A percentile compares a stretch with the other conserved stretches of the same genome.
Conservation (phyloP, 2,113 vertebrate genomes). For the Protomyctophum bolini region DNA sequence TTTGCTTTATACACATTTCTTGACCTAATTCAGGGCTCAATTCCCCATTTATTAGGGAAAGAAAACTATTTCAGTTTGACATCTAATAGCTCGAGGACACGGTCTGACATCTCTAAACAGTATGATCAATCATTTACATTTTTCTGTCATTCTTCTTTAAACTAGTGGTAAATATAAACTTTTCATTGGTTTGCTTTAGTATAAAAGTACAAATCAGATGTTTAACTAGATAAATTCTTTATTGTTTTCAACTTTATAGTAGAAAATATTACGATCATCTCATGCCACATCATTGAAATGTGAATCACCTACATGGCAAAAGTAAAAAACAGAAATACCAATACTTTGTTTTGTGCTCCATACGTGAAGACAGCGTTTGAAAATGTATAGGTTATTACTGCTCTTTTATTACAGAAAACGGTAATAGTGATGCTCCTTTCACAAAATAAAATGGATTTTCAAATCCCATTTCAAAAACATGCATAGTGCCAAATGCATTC, state of each 20-base stretch:
- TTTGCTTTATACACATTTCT: no score
- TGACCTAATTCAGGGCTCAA: no score
- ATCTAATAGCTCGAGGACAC: no score
- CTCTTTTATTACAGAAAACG: background rate
- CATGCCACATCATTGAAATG: conserved; percentile 41
- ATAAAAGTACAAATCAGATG: background rate
- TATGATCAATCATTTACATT: no score
- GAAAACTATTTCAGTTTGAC: no score
- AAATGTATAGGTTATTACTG: background rate
- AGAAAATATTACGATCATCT: conserved; percentile 58
- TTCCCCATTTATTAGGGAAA: no score
- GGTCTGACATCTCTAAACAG: no score
- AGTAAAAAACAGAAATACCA: conserved; percentile 3
- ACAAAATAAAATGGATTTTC: background rate
- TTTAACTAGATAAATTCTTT: conserved; percentile 70
- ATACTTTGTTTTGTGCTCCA: conserved; percentile 9
- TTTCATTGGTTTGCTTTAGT: no score
- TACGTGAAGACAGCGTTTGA: conserved; percentile 1
- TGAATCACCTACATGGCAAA: conserved; percentile 6
- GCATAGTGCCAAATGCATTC: conserved; percentile 13
- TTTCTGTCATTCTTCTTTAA: no score
- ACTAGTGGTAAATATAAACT: no score
- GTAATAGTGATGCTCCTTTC: conserved; percentile 9
- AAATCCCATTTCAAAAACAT: background rate
- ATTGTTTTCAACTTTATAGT: conserved; percentile 49